A percentile compares a stretch with the other conserved stretches of the same genome.
phyloP scores from a whole-genome alignment of 2,113 vertebrate genomes.

The Struthio camelus region DNA sequence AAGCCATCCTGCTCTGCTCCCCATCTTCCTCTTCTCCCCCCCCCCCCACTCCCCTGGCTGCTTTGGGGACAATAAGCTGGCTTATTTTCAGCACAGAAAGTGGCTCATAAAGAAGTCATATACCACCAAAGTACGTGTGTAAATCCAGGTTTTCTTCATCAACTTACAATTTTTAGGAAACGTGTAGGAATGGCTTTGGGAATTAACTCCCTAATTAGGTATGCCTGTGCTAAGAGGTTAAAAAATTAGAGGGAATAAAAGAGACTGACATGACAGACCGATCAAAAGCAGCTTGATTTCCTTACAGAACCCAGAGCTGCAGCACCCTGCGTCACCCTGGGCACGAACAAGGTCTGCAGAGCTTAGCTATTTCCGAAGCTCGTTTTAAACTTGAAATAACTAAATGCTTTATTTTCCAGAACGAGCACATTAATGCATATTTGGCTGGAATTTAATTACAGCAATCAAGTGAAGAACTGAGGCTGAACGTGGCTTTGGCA shows the following conservation, averaged over 20 bases:
- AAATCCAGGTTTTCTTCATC: fast-evolving
- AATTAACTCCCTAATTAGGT: not conserved
- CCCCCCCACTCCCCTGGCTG: no score
- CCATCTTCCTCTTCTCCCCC: no score
- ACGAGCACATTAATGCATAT: not conserved
- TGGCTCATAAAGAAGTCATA: fast-evolving
- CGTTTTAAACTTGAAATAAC: not conserved
- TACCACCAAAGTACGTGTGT: fast-evolving
- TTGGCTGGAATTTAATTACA: conserved; percentile 14
- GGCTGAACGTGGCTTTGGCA: conserved; percentile 44
- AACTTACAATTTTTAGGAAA: not conserved
- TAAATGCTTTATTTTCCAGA: not conserved
- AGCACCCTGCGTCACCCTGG: not conserved
- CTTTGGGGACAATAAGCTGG: not conserved
- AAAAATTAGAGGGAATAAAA: not conserved
- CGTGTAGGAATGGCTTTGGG: not conserved
- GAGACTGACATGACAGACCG: not conserved
- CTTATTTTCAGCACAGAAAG: not conserved
- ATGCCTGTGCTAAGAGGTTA: not conserved
- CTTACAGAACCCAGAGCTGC: not conserved
- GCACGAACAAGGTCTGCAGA: not conserved
- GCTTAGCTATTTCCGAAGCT: not conserved
- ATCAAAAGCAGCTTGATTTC: not conserved
- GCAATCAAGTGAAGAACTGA: conserved; percentile 8
- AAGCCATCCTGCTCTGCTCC: no score